Evolutionary conservation across 2,797 vertebrate genomes (phyloP).

Genomic region (Paguma larvata): DNA sequence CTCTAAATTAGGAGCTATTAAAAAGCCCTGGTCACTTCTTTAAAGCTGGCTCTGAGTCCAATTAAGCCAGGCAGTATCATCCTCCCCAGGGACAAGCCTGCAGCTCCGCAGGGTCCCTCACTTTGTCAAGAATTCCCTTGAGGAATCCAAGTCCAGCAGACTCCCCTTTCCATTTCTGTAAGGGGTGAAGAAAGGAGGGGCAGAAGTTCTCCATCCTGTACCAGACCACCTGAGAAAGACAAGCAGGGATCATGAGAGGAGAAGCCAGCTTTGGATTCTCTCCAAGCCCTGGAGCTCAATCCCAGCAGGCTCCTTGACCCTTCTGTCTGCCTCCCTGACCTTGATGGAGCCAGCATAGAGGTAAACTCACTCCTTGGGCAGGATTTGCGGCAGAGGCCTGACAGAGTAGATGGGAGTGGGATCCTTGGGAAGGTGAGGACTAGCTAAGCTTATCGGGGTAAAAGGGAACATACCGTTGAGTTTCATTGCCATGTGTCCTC

Average conservation of each 20-base stretch:
- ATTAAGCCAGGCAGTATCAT: not conserved
- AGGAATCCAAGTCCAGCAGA: not conserved
- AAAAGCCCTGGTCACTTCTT: not conserved
- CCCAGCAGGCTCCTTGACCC: fast-evolving
- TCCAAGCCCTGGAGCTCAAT: not conserved
- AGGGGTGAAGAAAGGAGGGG: not conserved
- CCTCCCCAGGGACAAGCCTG: not conserved
- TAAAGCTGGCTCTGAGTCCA: not conserved
- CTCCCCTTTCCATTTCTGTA: not conserved
- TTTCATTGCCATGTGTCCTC: not conserved
- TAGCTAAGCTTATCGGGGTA: not conserved
- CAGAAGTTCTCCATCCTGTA: not conserved
- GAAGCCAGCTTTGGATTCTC: not conserved
- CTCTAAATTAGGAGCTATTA: not conserved
- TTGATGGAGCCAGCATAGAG: not conserved
- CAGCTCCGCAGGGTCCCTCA: not conserved
- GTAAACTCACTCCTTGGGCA: not conserved
- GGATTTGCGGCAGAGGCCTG: not conserved
- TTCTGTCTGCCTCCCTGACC: not conserved
- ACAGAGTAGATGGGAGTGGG: no score
- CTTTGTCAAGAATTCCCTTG: fast-evolving
- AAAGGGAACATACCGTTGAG: not conserved
- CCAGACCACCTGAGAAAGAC: not conserved
- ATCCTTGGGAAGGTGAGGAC: not conserved
- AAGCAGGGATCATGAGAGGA: fast-evolving